Conservation (phyloP, 37 sponge, comb jelly and placozoan genomes). For the Cladorhizidae sp. region DNA sequence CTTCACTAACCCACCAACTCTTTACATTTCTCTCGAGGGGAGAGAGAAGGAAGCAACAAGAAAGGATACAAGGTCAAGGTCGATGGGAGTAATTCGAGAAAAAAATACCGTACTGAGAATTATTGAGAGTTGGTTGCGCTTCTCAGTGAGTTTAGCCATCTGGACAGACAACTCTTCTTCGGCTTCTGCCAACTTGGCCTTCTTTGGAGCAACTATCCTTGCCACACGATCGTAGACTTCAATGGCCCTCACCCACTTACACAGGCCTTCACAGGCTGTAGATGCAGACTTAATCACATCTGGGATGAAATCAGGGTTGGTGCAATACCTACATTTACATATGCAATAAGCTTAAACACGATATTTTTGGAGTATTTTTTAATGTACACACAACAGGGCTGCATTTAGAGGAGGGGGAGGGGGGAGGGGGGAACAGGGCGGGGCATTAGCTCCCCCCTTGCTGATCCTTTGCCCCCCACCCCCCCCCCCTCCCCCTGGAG, state of each 20-base stretch:
- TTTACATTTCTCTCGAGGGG: too few species aligned
- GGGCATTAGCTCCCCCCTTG: too few species aligned
- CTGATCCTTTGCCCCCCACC: too few species aligned
- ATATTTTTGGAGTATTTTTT: too few species aligned
- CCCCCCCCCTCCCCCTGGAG: too few species aligned
- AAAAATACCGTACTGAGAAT: slow-evolving; percentile 31
- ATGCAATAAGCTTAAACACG: too few species aligned
- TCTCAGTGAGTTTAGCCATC: slow-evolving; percentile 92
- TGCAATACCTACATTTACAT: slow-evolving; percentile 62
- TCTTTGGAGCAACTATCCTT: slow-evolving; percentile 98
- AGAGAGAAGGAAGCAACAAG: neutral
- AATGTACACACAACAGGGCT: too few species aligned
- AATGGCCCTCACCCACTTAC: slow-evolving; percentile 98
- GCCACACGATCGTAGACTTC: slow-evolving; percentile 98
- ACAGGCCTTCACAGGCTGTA: slow-evolving; percentile 95
- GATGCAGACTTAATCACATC: slow-evolving; percentile 89
- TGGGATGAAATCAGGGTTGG: slow-evolving; percentile 91
- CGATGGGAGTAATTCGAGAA: too few species aligned
- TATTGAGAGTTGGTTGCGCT: slow-evolving; percentile 86
- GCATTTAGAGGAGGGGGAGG: too few species aligned
- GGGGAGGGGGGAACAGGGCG: too few species aligned
- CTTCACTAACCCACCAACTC: too few species aligned
- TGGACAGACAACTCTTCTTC: slow-evolving; percentile 87
- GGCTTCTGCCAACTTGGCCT: slow-evolving; percentile 85
- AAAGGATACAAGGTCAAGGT: too few species aligned